Conservation (phyloP, 2,888 invertebrate genomes). For the Amiota communis region DNA sequence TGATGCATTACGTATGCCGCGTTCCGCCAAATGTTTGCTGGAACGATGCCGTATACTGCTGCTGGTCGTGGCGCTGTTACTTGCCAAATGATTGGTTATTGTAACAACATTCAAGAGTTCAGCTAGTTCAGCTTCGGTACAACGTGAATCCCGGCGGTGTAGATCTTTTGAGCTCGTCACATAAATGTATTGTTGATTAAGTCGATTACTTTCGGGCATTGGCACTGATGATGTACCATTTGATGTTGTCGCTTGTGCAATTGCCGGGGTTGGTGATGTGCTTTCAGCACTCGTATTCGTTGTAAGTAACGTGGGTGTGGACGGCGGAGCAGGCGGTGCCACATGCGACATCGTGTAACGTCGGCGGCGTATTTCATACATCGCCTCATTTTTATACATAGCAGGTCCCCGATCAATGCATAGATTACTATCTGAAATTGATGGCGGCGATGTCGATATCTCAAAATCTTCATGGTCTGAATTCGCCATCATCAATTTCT, state of each 20-base stretch:
- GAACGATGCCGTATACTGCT: slow-evolving; percentile 42
- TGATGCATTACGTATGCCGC: slow-evolving; percentile 62
- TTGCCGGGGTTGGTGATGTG: slow-evolving; percentile 51
- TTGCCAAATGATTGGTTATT: slow-evolving; percentile 59
- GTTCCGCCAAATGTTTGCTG: slow-evolving; percentile 55
- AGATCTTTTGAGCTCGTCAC: slow-evolving; percentile 58
- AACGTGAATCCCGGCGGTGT: slow-evolving; percentile 62
- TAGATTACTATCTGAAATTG: neutral
- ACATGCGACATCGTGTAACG: slow-evolving; percentile 69
- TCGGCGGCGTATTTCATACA: slow-evolving; percentile 46
- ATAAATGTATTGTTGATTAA: slow-evolving; percentile 57
- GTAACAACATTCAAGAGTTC: slow-evolving; percentile 68
- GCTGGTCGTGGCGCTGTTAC: slow-evolving; percentile 35
- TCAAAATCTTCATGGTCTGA: slow-evolving; percentile 28
- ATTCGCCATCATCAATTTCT: slow-evolving; percentile 24
- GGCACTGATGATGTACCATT: slow-evolving; percentile 39
- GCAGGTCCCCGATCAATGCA: slow-evolving; percentile 24
- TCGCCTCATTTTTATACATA: slow-evolving; percentile 14
- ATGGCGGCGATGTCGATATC: slow-evolving; percentile 4
- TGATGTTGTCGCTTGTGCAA: slow-evolving; percentile 36
- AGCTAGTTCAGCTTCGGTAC: slow-evolving; percentile 66
- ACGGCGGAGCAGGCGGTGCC: slow-evolving; percentile 66
- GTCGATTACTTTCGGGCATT: slow-evolving; percentile 57
- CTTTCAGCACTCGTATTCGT: slow-evolving; percentile 45
- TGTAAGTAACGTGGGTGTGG: slow-evolving; percentile 68